These are phyloP conservation scores for Magallana nippona DNA, from an alignment of 2,888 invertebrate species.

Conservation along the genomic window DNA sequence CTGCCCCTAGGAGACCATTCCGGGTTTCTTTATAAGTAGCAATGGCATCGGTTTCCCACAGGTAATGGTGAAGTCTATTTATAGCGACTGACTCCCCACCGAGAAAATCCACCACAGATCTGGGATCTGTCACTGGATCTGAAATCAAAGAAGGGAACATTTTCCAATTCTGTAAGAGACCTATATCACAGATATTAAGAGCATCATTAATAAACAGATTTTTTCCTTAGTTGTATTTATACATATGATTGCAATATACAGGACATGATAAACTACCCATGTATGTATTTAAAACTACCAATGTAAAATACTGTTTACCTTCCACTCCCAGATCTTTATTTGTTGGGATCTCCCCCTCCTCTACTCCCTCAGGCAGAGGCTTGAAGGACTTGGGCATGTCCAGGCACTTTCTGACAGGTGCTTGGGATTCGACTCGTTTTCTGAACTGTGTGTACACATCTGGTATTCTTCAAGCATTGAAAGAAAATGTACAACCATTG, in stretches of 20 bases:
- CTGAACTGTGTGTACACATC: constrained; percentile 76
- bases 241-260: no score
- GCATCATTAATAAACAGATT: no score
- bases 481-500: background rate
- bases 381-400: constrained; percentile 65
- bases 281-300: no score
- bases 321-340: constrained; percentile 60
- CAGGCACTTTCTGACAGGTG: constrained; percentile 61
- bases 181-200: no score
- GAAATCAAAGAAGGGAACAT: constrained; percentile 23
- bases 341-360: constrained; percentile 66
- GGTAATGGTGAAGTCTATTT: constrained; percentile 69
- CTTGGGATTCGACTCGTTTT: constrained; percentile 66
- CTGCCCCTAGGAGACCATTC: constrained; percentile 74
- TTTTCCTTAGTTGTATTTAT: no score
- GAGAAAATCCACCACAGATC: constrained; percentile 68
- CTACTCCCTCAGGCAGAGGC: constrained; percentile 70
- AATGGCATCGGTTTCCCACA: constrained; percentile 73
- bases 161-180: no score
- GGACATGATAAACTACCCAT: background rate
- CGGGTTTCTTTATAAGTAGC: constrained; percentile 74
- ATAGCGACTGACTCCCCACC: constrained; percentile 74
- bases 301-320: constrained; percentile 51
- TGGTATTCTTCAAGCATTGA: constrained; percentile 64
- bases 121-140: constrained; percentile 57